Conservation (phyloP, 2,113 vertebrate species). For the Nothocercus julius region DNA sequence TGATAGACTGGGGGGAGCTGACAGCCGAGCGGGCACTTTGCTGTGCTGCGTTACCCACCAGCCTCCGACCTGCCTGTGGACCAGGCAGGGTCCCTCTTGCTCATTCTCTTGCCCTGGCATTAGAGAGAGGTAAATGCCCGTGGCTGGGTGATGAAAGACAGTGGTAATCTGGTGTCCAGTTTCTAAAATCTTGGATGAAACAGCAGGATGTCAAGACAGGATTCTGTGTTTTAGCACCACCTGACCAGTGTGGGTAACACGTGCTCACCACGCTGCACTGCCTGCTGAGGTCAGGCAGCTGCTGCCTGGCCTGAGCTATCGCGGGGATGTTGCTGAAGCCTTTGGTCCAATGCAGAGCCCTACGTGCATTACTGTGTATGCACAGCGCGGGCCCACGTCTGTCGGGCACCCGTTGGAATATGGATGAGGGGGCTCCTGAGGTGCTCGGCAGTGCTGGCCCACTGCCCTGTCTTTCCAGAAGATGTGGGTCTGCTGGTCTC, state of each 20-base stretch:
- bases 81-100: neutral
- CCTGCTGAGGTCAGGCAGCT: neutral
- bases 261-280: neutral
- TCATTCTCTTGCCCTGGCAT: neutral
- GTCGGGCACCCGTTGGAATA: neutral
- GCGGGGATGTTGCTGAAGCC: neutral
- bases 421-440: neutral
- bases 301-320: neutral
- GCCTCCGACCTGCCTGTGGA: neutral
- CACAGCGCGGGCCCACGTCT: neutral
- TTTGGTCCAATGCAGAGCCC: neutral
- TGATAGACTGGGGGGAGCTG: neutral
- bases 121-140: neutral
- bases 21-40: neutral
- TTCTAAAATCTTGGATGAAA: neutral
- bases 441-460: neutral
- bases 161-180: neutral
- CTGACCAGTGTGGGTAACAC: neutral
- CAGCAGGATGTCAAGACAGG: neutral
- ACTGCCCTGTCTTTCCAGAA: neutral
- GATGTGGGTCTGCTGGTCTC: fast-evolving
- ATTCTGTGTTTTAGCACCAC: neutral
- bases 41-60: neutral
- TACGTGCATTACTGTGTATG: neutral
- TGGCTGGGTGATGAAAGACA: neutral